Evolutionary conservation across 2,888 invertebrate species (phyloP).

Genomic region (Lithophane socia): DNA sequence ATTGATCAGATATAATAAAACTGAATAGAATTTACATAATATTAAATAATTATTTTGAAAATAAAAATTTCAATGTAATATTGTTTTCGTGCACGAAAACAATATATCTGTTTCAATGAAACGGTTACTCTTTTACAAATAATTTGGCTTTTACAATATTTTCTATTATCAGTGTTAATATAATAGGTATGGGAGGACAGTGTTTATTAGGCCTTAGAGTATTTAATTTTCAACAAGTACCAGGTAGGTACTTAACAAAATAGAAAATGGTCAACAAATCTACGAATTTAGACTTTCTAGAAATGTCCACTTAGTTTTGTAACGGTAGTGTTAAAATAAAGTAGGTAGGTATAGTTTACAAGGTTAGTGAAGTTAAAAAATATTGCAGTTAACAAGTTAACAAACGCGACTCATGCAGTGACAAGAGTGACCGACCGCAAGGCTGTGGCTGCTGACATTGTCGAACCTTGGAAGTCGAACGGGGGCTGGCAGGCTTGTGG

Average conservation of each 20-base stretch:
- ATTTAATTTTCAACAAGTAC: no score
- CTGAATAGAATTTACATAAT: neutral
- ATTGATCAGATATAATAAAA: neutral
- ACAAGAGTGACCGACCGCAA: conserved; percentile 8
- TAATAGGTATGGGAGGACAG: no score
- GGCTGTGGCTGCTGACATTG: neutral
- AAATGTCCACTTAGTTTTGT: neutral
- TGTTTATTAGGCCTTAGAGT: no score
- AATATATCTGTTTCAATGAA: no score
- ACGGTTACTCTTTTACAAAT: no score
- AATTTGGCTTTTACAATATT: no score
- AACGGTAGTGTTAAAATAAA: neutral
- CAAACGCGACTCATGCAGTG: neutral
- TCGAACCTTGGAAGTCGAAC: neutral
- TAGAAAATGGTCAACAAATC: no score
- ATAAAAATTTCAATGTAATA: neutral
- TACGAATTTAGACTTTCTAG: neutral
- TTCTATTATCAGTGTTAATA: no score
- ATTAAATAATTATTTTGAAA: no score
- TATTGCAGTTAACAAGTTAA: neutral
- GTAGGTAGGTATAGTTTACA: neutral
- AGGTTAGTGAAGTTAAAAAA: no score
- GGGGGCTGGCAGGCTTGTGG: neutral
- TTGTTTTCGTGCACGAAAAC: conserved; percentile 2
- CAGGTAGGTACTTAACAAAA: no score